Percentiles rank a stretch among this genome's conserved stretches.
Evolutionary conservation across 2,888 invertebrate genomes (phyloP).

Genomic region (Xestia xanthographa): DNA sequence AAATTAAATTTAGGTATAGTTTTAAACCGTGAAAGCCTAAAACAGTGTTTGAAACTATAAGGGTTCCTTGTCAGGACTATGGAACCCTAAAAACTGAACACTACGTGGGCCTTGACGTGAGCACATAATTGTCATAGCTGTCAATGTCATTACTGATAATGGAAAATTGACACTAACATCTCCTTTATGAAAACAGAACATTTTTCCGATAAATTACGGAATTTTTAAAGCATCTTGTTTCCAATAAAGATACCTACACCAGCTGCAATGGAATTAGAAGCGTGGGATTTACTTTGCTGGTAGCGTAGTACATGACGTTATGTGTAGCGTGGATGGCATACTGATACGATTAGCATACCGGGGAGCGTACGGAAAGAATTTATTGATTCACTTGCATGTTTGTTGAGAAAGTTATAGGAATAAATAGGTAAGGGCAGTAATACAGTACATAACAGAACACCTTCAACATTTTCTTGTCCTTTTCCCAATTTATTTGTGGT

Average conservation of each 20-base stretch:
- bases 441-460: too few species aligned
- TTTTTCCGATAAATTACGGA: not conserved
- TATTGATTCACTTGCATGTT: not conserved
- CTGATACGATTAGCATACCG: slow-evolving; percentile 18
- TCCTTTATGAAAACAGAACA: not conserved
- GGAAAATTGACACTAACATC: not conserved
- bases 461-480: too few species aligned
- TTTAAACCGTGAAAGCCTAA: too few species aligned
- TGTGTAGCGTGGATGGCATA: not conserved
- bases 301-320: not conserved
- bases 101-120: too few species aligned
- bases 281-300: not conserved
- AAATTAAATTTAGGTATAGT: too few species aligned
- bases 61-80: too few species aligned
- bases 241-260: not conserved
- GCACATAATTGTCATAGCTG: too few species aligned
- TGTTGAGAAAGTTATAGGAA: not conserved
- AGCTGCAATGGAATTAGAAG: slow-evolving; percentile 7
- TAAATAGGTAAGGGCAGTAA: not conserved
- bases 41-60: too few species aligned
- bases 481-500: too few species aligned
- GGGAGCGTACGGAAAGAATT: not conserved
- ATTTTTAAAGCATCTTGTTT: not conserved
- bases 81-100: too few species aligned
- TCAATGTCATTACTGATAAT: too few species aligned